Base-by-base conservation (phyloP, 2,113 vertebrate genomes). In the Calonectris borealis region DNA sequence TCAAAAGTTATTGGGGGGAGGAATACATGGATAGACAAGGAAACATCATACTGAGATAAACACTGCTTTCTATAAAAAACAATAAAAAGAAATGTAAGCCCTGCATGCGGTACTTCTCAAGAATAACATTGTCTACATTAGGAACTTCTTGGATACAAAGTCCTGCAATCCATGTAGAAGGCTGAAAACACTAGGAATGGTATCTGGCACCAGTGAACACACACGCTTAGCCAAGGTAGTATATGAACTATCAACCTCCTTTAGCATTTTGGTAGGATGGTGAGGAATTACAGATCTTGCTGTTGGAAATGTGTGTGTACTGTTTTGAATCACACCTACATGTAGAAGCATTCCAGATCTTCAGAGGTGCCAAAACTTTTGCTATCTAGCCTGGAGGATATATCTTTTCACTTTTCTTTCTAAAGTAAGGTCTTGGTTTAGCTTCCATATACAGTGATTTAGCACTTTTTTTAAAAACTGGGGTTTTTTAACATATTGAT, bases 281-380 rank as follows among this genome's bases (percentile, higher is more conserved):
- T 96, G 95, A 97, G 94, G 96, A 97, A 97, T 97, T 97, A 51
- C 69, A 95, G 61, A 87, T 69, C 69, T 95, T 82, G 87, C 86
- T 97, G 96, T 92, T 97, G 93, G 86, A 97, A 95, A 46, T 91
- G 81, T 92, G 52, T 83, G 71, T 72, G 93, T 88, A 97, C 91
- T 96, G 97, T 90, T 86, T 97, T 80, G 91, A 96, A 95, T 97
- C 78, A 40, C 93, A 97, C 82, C 80, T 97, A 96, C 16, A 7
- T 91, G 95, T 73, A 94, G 93, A 97, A 19, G 26, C 93, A 91
- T 93, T 97, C 88, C 97, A 90, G 91, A 94, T 88, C 44, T 62
- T 95, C 62, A 94, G 61, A 89, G 52, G 13, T 97, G 93, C 96
- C 90, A 97, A 92, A 93, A 57, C 22, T 92, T 90, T 77, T 87